Evolutionary conservation across 1,140 invertebrate species (phyloP).

Genomic region (Chelonus insularis): DNA sequence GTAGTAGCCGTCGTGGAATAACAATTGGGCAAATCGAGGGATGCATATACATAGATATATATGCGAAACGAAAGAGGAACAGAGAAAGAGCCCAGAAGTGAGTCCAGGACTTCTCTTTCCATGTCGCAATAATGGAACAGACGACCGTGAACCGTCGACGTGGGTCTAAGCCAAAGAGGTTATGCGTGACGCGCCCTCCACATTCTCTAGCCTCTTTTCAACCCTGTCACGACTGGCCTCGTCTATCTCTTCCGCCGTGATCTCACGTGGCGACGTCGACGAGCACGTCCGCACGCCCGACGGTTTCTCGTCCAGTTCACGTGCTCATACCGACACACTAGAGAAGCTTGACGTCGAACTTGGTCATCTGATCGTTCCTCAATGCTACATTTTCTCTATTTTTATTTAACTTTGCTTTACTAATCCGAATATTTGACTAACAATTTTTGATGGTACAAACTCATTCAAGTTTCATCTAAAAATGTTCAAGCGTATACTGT

Average conservation of each 20-base stretch:
- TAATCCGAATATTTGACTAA: too few species aligned
- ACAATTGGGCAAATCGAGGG: constrained; percentile 38
- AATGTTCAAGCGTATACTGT: too few species aligned
- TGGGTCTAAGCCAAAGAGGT: constrained; percentile 11
- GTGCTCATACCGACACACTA: constrained; percentile 18
- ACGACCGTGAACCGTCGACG: constrained; percentile 30
- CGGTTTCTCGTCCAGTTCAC: constrained; percentile 26
- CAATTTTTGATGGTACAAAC: neutral
- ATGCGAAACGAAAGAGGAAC: constrained; percentile 17
- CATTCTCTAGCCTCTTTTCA: constrained; percentile 31
- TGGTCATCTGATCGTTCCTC: neutral
- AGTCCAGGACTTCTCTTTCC: constrained; percentile 17
- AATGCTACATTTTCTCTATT: neutral
- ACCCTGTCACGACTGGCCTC: constrained; percentile 37
- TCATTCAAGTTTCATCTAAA: neutral
- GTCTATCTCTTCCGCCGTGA: constrained; percentile 5
- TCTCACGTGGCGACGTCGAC: constrained; percentile 30
- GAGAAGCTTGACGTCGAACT: neutral
- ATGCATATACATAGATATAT: constrained; percentile 29
- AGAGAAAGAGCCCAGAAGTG: constrained; percentile 7
- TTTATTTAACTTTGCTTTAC: neutral
- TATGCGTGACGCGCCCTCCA: constrained; percentile 12
- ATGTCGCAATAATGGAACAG: neutral
- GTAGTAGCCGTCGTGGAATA: constrained; percentile 37
- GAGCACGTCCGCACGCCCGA: constrained; percentile 34